Conservation (phyloP, 2,113 vertebrate species). For the Polyodon spathula region DNA sequence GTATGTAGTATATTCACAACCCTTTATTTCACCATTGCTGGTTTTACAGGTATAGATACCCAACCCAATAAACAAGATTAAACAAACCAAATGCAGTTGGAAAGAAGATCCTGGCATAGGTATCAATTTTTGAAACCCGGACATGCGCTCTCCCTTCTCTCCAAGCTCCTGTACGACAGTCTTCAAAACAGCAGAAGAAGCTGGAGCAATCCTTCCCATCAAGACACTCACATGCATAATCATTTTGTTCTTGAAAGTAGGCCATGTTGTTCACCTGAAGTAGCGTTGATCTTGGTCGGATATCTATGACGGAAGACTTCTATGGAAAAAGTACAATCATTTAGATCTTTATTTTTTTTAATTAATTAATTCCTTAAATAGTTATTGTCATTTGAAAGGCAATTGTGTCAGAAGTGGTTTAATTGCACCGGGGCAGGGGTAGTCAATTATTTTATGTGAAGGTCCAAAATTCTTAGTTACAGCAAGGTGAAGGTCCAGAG, state of each 20-base stretch:
- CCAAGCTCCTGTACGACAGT: conserved; percentile 87
- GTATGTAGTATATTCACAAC: no score
- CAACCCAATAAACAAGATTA: conserved; percentile 93
- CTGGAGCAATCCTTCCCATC: conserved; percentile 90
- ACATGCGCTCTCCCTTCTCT: conserved; percentile 88
- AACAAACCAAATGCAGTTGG: conserved; percentile 91
- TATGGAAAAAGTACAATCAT: conserved; percentile 29
- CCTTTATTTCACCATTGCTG: conserved; percentile 22
- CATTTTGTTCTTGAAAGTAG: conserved; percentile 67
- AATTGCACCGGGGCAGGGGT: no score
- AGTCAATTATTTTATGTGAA: no score
- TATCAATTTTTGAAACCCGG: conserved; percentile 90
- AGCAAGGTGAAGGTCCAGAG: no score
- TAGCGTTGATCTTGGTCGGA: conserved; percentile 74
- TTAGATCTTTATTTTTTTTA: background rate
- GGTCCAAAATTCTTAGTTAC: no score
- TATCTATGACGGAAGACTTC: conserved; percentile 59
- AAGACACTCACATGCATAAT: conserved; percentile 80
- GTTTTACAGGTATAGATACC: conserved; percentile 83
- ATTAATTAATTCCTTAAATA: no score
- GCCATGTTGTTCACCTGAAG: conserved; percentile 81
- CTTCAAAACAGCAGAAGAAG: conserved; percentile 95
- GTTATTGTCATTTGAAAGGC: no score
- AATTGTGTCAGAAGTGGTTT: no score
- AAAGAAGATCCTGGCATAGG: conserved; percentile 90